Percentiles rank a stretch among this genome's conserved stretches.
phyloP scores from a whole-genome alignment of 2,113 vertebrate genomes.

The Rallus limicola region DNA sequence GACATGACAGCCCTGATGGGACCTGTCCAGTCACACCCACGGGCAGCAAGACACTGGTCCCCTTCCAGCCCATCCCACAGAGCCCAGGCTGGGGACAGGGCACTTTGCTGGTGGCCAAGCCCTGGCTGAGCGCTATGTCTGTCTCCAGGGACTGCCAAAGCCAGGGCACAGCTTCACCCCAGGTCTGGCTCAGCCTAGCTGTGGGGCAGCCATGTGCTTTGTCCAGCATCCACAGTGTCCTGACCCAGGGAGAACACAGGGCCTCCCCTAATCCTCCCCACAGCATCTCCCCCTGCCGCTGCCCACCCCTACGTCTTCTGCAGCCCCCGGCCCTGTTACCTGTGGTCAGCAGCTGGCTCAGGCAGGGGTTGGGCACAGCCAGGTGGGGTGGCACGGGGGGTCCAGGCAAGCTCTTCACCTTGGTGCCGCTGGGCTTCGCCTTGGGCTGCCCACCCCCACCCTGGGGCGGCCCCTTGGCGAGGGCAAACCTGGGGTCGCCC shows the following conservation, averaged over 20 bases:
- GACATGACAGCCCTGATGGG: neutral
- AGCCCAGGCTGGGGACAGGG: neutral
- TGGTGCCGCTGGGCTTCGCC: slow-evolving; percentile 61
- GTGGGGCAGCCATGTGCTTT: fast-evolving
- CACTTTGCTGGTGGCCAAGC: neutral
- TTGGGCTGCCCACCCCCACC: slow-evolving; percentile 59
- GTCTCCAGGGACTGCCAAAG: neutral
- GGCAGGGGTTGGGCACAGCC: slow-evolving; percentile 71
- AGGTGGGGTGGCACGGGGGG: neutral
- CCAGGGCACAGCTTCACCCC: neutral
- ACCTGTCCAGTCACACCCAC: fast-evolving
- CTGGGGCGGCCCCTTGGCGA: slow-evolving; percentile 18
- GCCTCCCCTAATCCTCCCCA: too few species aligned
- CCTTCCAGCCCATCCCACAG: too few species aligned
- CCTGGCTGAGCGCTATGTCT: neutral
- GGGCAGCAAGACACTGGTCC: neutral
- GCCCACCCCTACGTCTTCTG: fast-evolving
- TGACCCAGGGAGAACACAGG: neutral
- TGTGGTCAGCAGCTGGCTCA: slow-evolving; percentile 84
- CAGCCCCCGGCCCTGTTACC: neutral
- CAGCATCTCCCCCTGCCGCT: neutral
- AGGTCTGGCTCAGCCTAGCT: fast-evolving
- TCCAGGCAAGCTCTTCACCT: slow-evolving; percentile 10
- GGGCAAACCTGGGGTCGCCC: neutral
- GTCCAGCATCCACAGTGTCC: neutral